These are phyloP conservation scores for Pogonophryne albipinna DNA, from an alignment of 2,797 vertebrate genomes.

Conservation along the genomic window DNA sequence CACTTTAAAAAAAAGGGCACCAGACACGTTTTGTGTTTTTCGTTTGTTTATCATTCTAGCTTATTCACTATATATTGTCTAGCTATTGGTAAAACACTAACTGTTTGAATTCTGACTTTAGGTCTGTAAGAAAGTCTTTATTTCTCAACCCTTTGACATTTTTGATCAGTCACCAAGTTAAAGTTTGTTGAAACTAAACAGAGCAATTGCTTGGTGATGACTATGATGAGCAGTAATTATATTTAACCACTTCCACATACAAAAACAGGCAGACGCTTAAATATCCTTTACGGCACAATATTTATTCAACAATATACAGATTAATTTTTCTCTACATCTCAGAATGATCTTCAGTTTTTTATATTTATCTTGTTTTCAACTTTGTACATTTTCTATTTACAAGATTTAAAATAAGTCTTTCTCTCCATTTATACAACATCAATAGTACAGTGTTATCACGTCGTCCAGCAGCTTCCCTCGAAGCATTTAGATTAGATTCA, in stretches of 20 bases:
- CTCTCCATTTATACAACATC: constrained; percentile 94
- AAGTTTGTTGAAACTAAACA: background rate
- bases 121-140: background rate
- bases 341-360: constrained; percentile 81
- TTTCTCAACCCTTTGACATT: background rate
- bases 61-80: background rate
- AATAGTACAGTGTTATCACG: constrained; percentile 93
- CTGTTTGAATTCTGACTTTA: no score
- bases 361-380: constrained; percentile 77
- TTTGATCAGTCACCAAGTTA: background rate
- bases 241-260: background rate
- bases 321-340: constrained; percentile 86
- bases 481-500: constrained; percentile 68
- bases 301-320: constrained; percentile 98
- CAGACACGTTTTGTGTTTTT: background rate
- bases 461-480: constrained; percentile 78
- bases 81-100: no score
- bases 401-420: constrained; percentile 96
- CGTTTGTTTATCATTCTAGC: background rate
- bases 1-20: no score
- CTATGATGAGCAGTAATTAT: background rate
- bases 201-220: background rate
- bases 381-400: constrained; percentile 98
- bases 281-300: constrained; percentile 87
- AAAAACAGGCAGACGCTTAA: constrained; percentile 22